Percentiles rank a stretch among this genome's conserved stretches.
Evolutionary conservation across 2,113 vertebrate species (phyloP).

Genomic region (Orcinus orca): DNA sequence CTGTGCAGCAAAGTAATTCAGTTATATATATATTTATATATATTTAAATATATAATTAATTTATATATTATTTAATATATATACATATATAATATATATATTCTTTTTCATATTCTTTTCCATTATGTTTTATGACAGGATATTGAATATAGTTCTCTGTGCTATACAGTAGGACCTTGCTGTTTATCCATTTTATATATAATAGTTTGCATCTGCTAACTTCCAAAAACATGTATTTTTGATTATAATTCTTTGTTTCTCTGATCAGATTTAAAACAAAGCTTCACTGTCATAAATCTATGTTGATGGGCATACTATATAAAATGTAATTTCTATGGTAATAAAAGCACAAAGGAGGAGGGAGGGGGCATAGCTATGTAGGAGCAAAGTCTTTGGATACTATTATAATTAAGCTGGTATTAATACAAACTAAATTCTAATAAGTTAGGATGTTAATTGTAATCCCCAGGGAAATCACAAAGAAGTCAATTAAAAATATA

Average conservation of each 20-base stretch:
- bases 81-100: not conserved
- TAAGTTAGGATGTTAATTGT: constrained; percentile 5
- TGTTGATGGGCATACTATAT: not conserved
- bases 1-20: not conserved
- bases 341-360: not conserved
- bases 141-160: not conserved
- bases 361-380: rapidly evolving
- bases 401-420: not conserved
- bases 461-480: not conserved
- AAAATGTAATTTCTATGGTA: not conserved
- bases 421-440: not conserved
- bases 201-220: not conserved
- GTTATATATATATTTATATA: not conserved
- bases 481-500: not conserved
- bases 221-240: not conserved
- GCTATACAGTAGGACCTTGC: too few species aligned
- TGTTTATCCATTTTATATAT: not conserved
- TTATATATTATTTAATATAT: not conserved
- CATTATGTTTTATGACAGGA: not conserved
- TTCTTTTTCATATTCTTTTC: not conserved
- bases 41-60: too few species aligned
- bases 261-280: not conserved
- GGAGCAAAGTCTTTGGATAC: not conserved
- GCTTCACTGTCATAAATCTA: not conserved
- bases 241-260: not conserved